Evolutionary conservation across 2,797 vertebrate genomes (phyloP).

Genomic region (Artibeus jamaicensis): DNA sequence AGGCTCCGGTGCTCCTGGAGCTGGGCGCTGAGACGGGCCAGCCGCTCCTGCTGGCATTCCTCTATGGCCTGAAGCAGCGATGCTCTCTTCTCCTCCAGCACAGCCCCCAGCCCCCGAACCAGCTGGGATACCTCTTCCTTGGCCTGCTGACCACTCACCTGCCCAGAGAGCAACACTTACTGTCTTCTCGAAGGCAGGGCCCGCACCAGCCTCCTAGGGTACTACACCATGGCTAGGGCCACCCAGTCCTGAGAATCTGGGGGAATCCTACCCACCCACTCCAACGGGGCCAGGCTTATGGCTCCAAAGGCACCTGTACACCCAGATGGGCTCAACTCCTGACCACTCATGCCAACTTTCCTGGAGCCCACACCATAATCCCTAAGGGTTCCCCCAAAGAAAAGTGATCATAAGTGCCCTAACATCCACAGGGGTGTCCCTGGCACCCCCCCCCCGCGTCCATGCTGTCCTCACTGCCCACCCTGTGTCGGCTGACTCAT

Average conservation of each 20-base stretch:
- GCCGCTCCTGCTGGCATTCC: conserved; percentile 87
- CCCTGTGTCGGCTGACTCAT: neutral
- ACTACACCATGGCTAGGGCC: neutral
- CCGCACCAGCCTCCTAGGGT: neutral
- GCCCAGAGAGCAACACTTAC: conserved; percentile 46
- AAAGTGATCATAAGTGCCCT: neutral
- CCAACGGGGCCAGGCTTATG: neutral
- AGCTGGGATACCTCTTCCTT: conserved; percentile 91
- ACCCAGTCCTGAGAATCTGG: neutral
- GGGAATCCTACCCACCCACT: neutral
- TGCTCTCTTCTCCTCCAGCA: conserved; percentile 90
- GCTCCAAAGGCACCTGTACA: neutral
- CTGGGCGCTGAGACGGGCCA: conserved; percentile 88
- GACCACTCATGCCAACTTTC: neutral
- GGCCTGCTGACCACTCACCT: conserved; percentile 91
- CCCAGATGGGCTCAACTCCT: neutral
- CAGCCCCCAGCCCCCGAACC: conserved; percentile 88
- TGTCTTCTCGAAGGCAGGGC: neutral
- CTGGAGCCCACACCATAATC: neutral
- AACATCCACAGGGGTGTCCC: neutral
- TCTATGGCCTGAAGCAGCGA: conserved; percentile 88
- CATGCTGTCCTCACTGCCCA: neutral
- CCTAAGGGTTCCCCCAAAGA: neutral
- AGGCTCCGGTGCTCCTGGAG: conserved; percentile 90
- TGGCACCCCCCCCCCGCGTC: neutral